These are phyloP conservation scores for Epistrophe grossulariae DNA, from an alignment of 2,888 invertebrate genomes.

Conservation along the genomic window DNA sequence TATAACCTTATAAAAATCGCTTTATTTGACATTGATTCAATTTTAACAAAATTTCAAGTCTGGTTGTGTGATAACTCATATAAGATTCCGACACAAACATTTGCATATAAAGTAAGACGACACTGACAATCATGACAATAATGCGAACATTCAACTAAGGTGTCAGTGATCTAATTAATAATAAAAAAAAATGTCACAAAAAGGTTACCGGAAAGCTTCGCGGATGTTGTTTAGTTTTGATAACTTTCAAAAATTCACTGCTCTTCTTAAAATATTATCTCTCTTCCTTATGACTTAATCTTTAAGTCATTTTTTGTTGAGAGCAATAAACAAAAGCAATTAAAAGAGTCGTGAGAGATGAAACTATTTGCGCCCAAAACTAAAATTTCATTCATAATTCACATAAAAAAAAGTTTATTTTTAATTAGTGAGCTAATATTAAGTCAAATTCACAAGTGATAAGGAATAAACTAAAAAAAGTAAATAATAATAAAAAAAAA, in stretches of 20 bases:
- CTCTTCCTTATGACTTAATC: neutral
- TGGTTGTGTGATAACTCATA: neutral
- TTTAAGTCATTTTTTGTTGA: constrained; percentile 35
- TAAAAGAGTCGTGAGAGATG: constrained; percentile 30
- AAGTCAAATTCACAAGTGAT: constrained; percentile 45
- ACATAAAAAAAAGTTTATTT: constrained; percentile 14
- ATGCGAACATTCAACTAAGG: constrained; percentile 39
- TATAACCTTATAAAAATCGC: neutral
- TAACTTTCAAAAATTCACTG: neutral
- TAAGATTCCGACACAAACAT: neutral
- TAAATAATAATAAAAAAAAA: neutral
- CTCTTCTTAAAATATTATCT: neutral
- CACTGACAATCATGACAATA: neutral
- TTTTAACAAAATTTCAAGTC: neutral
- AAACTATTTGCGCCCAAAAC: constrained; percentile 43
- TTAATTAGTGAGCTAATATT: constrained; percentile 64
- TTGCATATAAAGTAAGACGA: neutral
- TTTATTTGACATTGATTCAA: neutral
- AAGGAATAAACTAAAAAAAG: constrained; percentile 24
- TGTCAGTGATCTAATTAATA: constrained; percentile 58
- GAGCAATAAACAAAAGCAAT: constrained; percentile 30
- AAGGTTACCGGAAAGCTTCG: constrained; percentile 59
- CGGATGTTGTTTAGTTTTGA: constrained; percentile 47
- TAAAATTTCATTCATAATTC: constrained; percentile 63
- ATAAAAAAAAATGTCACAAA: constrained; percentile 24